Evolutionary conservation across 2,888 invertebrate species (phyloP).

Genomic region (Carterocephalus palaemon): DNA sequence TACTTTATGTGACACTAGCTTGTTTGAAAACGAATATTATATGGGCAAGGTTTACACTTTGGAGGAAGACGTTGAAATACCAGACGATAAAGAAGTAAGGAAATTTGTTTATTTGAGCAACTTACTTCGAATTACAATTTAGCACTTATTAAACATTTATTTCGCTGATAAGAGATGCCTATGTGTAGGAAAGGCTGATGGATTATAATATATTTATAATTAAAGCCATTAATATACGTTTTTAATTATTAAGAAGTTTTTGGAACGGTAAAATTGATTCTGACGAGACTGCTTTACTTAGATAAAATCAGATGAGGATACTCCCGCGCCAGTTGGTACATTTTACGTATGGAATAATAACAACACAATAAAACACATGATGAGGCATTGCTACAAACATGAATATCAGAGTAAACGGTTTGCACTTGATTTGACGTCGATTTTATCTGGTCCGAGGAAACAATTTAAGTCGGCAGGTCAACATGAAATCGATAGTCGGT

Average conservation of each 20-base stretch:
- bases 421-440: constrained; percentile 38
- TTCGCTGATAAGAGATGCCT: no score
- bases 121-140: no score
- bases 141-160: no score
- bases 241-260: no score
- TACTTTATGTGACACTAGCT: constrained; percentile 44
- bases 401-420: constrained; percentile 45
- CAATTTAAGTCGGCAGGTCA: constrained; percentile 47
- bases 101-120: no score
- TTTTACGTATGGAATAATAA: constrained; percentile 76
- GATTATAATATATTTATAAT: no score
- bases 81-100: constrained; percentile 36
- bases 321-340: constrained; percentile 5
- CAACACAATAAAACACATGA: constrained; percentile 55
- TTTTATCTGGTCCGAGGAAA: constrained; percentile 52
- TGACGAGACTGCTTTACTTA: not conserved
- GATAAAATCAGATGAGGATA: constrained; percentile 2
- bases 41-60: constrained; percentile 40
- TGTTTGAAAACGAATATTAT: constrained; percentile 53
- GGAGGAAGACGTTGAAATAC: constrained; percentile 35
- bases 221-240: no score
- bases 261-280: no score
- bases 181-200: no score
- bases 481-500: constrained; percentile 61
- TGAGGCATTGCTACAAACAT: constrained; percentile 72